phyloP scores from a whole-genome alignment of 2,113 vertebrate genomes.

The Xiphophorus maculatus region DNA sequence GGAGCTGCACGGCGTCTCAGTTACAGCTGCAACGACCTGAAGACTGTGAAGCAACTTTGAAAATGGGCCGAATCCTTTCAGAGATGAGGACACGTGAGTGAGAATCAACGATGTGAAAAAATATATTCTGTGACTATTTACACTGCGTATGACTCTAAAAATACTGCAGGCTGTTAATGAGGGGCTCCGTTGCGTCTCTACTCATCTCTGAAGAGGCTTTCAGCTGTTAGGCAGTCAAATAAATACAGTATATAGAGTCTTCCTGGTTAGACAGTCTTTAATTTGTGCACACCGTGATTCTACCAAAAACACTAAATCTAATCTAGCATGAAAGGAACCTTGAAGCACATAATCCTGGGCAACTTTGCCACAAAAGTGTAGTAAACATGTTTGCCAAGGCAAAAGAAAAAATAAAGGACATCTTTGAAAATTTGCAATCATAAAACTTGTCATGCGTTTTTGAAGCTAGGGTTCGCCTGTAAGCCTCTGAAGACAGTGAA shows the following conservation, averaged over 20 bases:
- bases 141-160: constrained; percentile 52
- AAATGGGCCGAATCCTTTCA: constrained; percentile 51
- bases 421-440: constrained; percentile 51
- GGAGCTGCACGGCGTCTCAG: constrained; percentile 62
- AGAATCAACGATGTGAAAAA: constrained; percentile 36
- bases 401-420: constrained; percentile 12
- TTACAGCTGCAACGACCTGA: constrained; percentile 45
- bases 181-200: constrained; percentile 22
- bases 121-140: constrained; percentile 37
- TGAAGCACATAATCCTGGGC: constrained; percentile 28
- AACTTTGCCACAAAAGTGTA: constrained; percentile 49
- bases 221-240: constrained; percentile 68
- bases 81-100: constrained; percentile 31
- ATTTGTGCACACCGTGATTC: constrained; percentile 44
- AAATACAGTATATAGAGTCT: constrained; percentile 54
- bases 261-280: constrained; percentile 27
- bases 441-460: constrained; percentile 60
- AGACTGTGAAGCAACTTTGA: constrained; percentile 55
- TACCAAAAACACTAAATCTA: constrained; percentile 54
- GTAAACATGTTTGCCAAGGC: constrained; percentile 58
- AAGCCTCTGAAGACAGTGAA: constrained; percentile 54
- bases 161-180: constrained; percentile 58
- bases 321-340: constrained; percentile 38
- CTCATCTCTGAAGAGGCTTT: constrained; percentile 48
- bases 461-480: constrained; percentile 42